Conservation (phyloP, 2,113 vertebrate genomes). For the Eonycteris spelaea region DNA sequence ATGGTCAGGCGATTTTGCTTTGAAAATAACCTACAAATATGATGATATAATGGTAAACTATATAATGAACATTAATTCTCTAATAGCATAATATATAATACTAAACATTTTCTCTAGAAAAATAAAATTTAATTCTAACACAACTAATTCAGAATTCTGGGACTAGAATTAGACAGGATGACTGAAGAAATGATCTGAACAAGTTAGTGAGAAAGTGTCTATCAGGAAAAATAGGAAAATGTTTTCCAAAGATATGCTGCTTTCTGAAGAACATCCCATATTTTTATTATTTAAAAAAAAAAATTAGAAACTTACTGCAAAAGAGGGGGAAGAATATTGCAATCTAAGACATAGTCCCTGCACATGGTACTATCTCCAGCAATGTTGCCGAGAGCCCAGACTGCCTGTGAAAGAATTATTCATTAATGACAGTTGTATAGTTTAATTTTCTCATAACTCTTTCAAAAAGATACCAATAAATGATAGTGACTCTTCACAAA, state of each 20-base stretch:
- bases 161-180: background rate
- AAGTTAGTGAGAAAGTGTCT: conserved; percentile 26
- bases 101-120: background rate
- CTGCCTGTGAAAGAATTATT: conserved; percentile 86
- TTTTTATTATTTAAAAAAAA: background rate
- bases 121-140: conserved; percentile 31
- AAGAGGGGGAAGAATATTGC: conserved; percentile 96
- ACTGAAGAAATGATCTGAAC: background rate
- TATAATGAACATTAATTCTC: background rate
- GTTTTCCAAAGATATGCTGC: background rate
- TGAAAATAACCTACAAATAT: conserved; percentile 89
- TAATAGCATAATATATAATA: background rate
- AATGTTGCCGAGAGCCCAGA: conserved; percentile 99
- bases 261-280: background rate
- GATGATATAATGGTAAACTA: conserved; percentile 27
- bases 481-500: conserved; percentile 23
- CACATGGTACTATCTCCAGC: conserved; percentile 99
- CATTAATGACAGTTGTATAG: background rate
- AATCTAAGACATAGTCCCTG: conserved; percentile 97
- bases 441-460: background rate
- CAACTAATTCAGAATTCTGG: conserved; percentile 24
- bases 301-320: conserved; percentile 91
- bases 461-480: background rate
- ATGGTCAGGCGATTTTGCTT: conserved; percentile 98
- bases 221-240: conserved; percentile 27